Evolutionary conservation across 2,797 vertebrate species (phyloP), one percentile per base, ranked within the genome.

Genomic region (Tauraco hartlaubi): DNA sequence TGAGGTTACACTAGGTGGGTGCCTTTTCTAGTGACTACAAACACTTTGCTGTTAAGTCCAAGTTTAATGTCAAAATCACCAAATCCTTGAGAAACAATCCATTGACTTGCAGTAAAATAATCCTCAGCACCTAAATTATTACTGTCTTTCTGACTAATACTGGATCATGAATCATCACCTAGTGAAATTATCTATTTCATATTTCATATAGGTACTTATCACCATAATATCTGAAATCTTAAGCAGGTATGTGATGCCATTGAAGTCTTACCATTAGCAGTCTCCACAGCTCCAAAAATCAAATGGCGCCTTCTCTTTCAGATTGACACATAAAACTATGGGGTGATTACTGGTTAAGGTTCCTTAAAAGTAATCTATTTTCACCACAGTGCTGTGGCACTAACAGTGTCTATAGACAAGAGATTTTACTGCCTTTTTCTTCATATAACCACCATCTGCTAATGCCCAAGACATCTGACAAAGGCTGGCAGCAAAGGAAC

Each of bases 171-270:
- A 68, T 51, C 48, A 76, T 14, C 22, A 51, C 17, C 7, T 55
- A 18, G 12, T 48, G 4, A 87, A 82, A 44, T 69, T 11, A 67
- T 31, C 20, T 62, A 51, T 35, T 55, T 59, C 15, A 4, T 81
- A 37, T 86, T 74, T 69, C 5, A 2, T 48, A 33, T 6, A 80
- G 44, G 28, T 68, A 54, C 23, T 75, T 82, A 61, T 5, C 33
- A 46, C 14, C 9, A 8, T 37, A 77, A 71, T 6, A 83, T 62
- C 58, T 59, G 51, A 94, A 85, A 88, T 26, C 15, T 81, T 68
- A 67, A 77, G 59, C 33, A 64, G 25, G 18, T 58, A 77, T 0
- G 0, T 11, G 8, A 72, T 55, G 66, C 20, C 48, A 77, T 0
- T 76, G 18, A 82, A 59, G 9, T 41, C 33, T 71, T 61, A 90